Base-by-base conservation (phyloP, 1,140 invertebrate genomes). In the Gonatopus flavifemur region DNA sequence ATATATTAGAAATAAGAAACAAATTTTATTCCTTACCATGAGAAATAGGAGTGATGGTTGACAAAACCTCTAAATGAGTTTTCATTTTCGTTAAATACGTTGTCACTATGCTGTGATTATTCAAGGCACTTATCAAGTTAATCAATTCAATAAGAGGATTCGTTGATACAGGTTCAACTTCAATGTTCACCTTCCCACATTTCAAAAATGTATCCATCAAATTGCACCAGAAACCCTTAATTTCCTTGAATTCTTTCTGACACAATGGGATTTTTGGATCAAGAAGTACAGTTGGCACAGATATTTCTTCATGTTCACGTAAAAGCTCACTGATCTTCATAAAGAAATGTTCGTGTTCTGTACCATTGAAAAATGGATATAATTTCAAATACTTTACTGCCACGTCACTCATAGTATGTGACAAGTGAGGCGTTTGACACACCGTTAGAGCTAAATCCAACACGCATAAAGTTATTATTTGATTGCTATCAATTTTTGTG, bases 371-470 rank as follows among this genome's bases (percentile, higher is more conserved):
- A 33, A 50, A 61, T 52, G 68, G 55, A 5, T 48, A 59, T 4
- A 46, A 64, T 40, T 67, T 66, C 3, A 74, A 39, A 55, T 75
- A 63, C 12, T 72, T 70, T 25, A 58, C 52, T 3, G 70, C 70
- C 12, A 75, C 56, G 2, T 72, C 61, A 9, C 60, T 62, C 3
- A 74, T 24, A 45, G 57, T 70, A 2, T 39, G 46, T 5, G 70
- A 70, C 10, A 50, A 49, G 13, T 54, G 43, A 20, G 40, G 48
- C 3, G 41, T 59, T 3, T 58, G 50, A 10, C 58, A 44, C 22
- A 58, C 58, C 8, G 72, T 75, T n/a, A 75, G 24, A 5, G 70
- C 62, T 3, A 76, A 43, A 55, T 76, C 73, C 2, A 74, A 28
- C 2, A 52, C 59, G 7, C 66, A 59, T 5, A 76, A 41, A 5